Base-by-base conservation (phyloP, 2,888 invertebrate genomes). In the Neria commutata region DNA sequence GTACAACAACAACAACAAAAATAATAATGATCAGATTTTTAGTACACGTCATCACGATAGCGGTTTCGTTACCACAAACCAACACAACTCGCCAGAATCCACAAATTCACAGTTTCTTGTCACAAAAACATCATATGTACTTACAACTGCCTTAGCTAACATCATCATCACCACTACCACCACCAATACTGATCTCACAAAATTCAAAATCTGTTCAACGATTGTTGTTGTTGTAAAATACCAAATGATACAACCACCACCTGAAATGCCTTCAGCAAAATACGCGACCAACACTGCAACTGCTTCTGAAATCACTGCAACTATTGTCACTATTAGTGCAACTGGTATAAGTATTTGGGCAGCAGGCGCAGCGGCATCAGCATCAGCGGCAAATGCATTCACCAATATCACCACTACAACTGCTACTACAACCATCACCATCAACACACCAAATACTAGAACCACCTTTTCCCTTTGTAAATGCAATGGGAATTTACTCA, bases 1-100 rank as follows among this genome's bases (percentile, higher is more conserved):
- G 65, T 64, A 63, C 64, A 69, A 64, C 67, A 66, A 66, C 67
- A 66, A 64, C 67, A 69, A 61, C 65, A 67, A 68, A 56, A 37
- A 37, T 8, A 37, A 46, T 49, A 62, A 52, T 46, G 54, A 61
- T 56, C 63, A 63, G 26, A 50, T 46, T 23, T 17, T 16, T 40
- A 24, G 17, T 45, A 58, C 57, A 59, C 25, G 58, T 34, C 52
- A 56, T 49, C 52, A 54, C 24, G 5, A 42, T 21, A 19, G n/a
- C n/a, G n/a, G n/a, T n/a, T n/a, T n/a, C n/a, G n/a, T n/a, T 63
- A 63, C 64, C 68, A 64, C 67, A 65, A 66, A 25, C 29, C 54
- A 47, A 42, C 57, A 58, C 37, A 33, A 52, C 50, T 50, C 58
- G 62, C 58, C 53, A 55, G 50, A 54, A 67, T 54, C 23, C 60